Evolutionary conservation across 2,113 vertebrate genomes (phyloP).

Genomic region (Mesoclemmys tuberculata): DNA sequence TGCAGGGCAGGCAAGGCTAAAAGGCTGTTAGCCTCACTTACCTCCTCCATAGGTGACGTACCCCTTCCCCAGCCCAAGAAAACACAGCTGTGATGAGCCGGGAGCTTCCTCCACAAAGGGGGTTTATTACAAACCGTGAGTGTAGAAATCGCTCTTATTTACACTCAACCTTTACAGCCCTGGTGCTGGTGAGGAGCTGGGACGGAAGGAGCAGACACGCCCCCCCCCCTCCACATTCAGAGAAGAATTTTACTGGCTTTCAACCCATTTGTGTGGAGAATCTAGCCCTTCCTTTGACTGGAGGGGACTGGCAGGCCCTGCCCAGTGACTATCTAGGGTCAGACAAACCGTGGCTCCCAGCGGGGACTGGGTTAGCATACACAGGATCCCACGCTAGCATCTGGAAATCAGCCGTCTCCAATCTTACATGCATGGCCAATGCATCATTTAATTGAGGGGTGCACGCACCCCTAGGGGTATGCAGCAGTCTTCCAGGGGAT

Average conservation of each 20-base stretch:
- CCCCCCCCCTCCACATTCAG: background rate
- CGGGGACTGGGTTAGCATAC: background rate
- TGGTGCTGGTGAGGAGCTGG: background rate
- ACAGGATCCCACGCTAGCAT: background rate
- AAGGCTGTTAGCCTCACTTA: background rate
- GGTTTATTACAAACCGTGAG: conserved; percentile 59
- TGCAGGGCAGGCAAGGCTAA: background rate
- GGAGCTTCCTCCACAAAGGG: conserved; percentile 33
- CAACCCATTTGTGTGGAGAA: background rate
- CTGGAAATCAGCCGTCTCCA: background rate
- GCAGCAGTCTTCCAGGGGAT: too few relatives aligned
- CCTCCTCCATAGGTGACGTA: background rate
- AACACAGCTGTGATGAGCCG: background rate
- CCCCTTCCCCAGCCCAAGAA: background rate
- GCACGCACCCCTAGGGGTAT: too few relatives aligned
- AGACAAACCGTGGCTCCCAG: background rate
- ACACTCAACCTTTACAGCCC: background rate
- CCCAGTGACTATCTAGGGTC: background rate
- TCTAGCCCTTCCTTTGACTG: background rate
- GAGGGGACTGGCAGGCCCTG: background rate
- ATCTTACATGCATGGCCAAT: background rate
- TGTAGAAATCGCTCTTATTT: background rate
- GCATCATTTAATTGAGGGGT: background rate
- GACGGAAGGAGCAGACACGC: background rate
- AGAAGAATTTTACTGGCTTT: background rate